These are phyloP conservation scores for Pristionchus mayeri DNA, from an alignment of 2,888 invertebrate genomes.

Conservation along the genomic window DNA sequence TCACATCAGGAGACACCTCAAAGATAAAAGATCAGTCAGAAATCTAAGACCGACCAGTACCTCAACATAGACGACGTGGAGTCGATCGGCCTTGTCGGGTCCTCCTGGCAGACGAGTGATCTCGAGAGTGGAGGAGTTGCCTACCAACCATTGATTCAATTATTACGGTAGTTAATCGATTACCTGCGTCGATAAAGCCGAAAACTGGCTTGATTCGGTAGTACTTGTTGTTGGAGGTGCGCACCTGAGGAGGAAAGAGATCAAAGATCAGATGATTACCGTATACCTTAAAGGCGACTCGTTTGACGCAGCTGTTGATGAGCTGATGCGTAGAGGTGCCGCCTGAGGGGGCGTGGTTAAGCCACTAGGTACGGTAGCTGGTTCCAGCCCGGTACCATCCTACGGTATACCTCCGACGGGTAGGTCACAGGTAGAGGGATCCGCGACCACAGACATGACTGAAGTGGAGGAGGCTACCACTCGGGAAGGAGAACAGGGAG, in stretches of 20 bases:
- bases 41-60: conserved; percentile 7
- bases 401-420: neutral
- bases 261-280: conserved; percentile 11
- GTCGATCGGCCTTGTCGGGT: conserved; percentile 31
- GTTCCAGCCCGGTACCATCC: neutral
- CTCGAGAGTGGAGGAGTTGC: neutral
- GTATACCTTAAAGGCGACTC: conserved; percentile 30
- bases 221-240: conserved; percentile 46
- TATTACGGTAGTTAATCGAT: neutral
- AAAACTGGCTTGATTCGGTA: conserved; percentile 47
- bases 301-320: conserved; percentile 21
- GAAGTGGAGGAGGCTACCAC: neutral
- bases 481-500: neutral
- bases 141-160: neutral
- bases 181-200: conserved; percentile 8
- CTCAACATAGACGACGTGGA: conserved; percentile 38
- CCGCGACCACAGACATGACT: conserved; percentile 20
- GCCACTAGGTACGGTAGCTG: neutral
- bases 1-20: conserved; percentile 28
- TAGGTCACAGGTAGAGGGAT: conserved; percentile 7
- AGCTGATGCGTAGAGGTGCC: conserved; percentile 3
- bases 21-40: conserved; percentile 13
- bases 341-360: neutral
- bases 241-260: conserved; percentile 10
- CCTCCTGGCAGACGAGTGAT: conserved; percentile 15